Conservation (phyloP, 2,113 vertebrate species). For the Anarhynchus alexandrinus region DNA sequence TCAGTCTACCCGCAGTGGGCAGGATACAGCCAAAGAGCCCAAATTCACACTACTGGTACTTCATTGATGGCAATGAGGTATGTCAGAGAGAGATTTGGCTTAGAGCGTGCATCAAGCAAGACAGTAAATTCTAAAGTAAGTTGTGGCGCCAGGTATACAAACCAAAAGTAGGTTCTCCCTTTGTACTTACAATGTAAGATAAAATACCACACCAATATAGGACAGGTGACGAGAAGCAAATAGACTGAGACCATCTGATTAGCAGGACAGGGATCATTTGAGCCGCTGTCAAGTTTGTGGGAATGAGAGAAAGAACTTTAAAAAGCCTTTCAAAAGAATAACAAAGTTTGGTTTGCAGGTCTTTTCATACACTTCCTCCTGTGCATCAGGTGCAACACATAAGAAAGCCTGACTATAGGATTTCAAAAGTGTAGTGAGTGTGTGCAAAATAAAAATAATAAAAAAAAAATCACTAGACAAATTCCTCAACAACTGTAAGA, state of each 20-base stretch:
- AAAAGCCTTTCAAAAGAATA: not conserved
- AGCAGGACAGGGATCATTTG: not conserved
- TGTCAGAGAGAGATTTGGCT: not conserved
- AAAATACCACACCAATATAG: not conserved
- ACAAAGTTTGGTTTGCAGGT: not conserved
- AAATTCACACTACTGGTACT: not conserved
- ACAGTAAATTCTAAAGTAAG: not conserved
- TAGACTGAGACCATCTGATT: not conserved
- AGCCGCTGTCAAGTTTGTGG: not conserved
- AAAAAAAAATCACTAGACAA: not conserved
- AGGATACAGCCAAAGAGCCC: not conserved
- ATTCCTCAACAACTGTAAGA: not conserved
- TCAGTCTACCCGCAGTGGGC: not conserved
- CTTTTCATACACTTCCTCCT: not conserved
- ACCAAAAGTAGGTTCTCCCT: not conserved
- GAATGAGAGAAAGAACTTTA: not conserved
- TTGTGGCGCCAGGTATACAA: not conserved
- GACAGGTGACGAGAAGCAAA: not conserved
- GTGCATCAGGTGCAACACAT: not conserved
- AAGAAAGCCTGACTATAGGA: not conserved
- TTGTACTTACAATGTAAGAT: rapidly evolving
- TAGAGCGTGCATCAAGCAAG: not conserved
- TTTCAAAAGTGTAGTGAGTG: not conserved
- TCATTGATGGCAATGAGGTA: not conserved
- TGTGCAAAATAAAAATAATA: not conserved